Evolutionary conservation across 1,140 invertebrate species (phyloP), one percentile per base, ranked within the genome.

Genomic region (Scylla paramamosain): DNA sequence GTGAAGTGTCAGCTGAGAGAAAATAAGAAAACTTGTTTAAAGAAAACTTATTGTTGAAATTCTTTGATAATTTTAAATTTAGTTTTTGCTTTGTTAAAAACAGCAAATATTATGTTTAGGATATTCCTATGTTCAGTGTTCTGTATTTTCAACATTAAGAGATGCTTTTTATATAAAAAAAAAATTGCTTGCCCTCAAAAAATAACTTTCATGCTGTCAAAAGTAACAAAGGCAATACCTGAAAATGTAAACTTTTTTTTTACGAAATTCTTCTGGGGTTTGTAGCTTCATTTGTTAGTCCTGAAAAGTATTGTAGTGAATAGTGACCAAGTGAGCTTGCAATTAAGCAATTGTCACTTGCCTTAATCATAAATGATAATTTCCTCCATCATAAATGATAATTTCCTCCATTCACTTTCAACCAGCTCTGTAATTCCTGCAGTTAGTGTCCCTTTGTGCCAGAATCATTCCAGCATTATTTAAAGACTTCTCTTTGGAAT

Each of bases 21-120:
- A 59, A 59, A 20, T 59, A 0, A 16, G 52, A 59, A 14, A 59
- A n/a, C 25, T n/a, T 77, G 67, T 77, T 77, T 77, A 25, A 25
- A 77, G n/a, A n/a, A 77, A n/a, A n/a, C 6, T 77, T 67, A 67
- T 67, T 77, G 67, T 77, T 77, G n/a, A 77, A 67, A 67, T 67
- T 67, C 10, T 77, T n/a, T 77, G 1, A 3, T 39, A 2, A 2
- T 6, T 59, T 59, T 8, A 59, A 7, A 77, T 77, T 25, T 12
- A n/a, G 0, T 77, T 39, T 39, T 39, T 25, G 8, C n/a, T 16
- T 25, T 77, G 12, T 12, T n/a, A n/a, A 77, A 25, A 77, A n/a
- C 1, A 0, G 2, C 67, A 67, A 4, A 20, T 25, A 67, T 67
- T 67, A 77, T n/a, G 20, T 7, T n/a, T n/a, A 77, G 67, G n/a